Evolutionary conservation across 2,888 invertebrate species (phyloP), one percentile per base, ranked within the genome.

Genomic region (Geotrupes spiniger): DNA sequence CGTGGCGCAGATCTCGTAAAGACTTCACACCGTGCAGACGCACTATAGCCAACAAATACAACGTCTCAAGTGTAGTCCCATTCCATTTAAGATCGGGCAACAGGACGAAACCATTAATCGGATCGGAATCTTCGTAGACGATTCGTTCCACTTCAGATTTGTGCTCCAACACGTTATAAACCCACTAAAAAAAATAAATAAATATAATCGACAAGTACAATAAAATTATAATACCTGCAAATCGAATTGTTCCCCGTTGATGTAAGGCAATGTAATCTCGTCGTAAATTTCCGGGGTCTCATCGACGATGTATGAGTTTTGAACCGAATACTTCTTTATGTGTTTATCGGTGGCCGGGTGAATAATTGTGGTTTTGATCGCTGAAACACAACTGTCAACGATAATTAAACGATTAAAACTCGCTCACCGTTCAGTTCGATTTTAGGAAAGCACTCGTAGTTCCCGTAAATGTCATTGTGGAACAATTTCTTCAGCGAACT

Each of bases 81-180:
- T 96, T 90, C 98, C 99, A 99, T 73, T 99, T 99, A 46, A 97
- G 76, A 74, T 99, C 99, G 0, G 94, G 95, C 1, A 95, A 65
- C 9, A 99, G 72, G 9, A 98, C 76, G 69, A 97, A 98, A 0
- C 97, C 96, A 53, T 74, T 83, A 36, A 81, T 79, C 1, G 87
- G 82, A 67, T 92, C 85, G 3, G 78, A 62, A 70, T 93, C 90
- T 69, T 92, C 89, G 68, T 83, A 88, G 4, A 95, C 78, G 38
- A 99, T 85, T 54, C 92, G 81, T 15, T 98, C 96, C 1, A 78
- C 76, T 76, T 99, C 99, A 37, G 87, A 84, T 69, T 89, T 92
- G 63, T 93, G 92, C 46, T 93, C 89, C 42, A 99, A 72, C 53
- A 99, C 93, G 71, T 99, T 99, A 71, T 92, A 89, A 0, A 98